These are phyloP conservation scores for Thrips palmi DNA, from an alignment of 1,140 invertebrate genomes.

Conservation along the genomic window DNA sequence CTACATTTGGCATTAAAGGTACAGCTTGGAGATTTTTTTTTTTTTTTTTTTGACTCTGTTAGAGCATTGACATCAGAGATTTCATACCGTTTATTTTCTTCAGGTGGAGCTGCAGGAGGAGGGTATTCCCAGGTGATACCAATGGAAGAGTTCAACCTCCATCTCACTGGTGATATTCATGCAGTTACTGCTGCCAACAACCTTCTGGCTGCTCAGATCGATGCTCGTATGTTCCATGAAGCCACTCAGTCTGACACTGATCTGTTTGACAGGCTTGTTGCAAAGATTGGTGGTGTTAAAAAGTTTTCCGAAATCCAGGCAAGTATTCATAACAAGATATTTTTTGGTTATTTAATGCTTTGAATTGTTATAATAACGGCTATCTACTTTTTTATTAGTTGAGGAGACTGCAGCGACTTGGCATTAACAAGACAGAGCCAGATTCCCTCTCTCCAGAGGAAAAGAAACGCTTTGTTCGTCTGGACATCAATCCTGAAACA, in stretches of 20 bases:
- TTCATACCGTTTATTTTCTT: slow-evolving; percentile 4
- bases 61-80: not conserved
- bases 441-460: slow-evolving; percentile 62
- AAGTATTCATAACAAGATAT: too few species aligned
- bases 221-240: slow-evolving; percentile 94
- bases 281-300: slow-evolving; percentile 48
- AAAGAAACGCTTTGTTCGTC: slow-evolving; percentile 55
- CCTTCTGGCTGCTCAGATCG: slow-evolving; percentile 82
- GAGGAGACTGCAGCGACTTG: slow-evolving; percentile 56
- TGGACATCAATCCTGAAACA: slow-evolving; percentile 80
- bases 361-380: slow-evolving; percentile 8
- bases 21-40: slow-evolving; percentile 7
- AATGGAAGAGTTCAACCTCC: slow-evolving; percentile 99
- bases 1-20: slow-evolving; percentile 97
- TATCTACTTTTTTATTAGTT: slow-evolving; percentile 57
- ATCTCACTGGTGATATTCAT: slow-evolving; percentile 97
- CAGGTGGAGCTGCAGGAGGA: slow-evolving; percentile 82
- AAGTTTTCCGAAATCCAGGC: too few species aligned
- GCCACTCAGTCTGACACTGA: slow-evolving; percentile 69
- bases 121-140: slow-evolving; percentile 93
- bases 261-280: slow-evolving; percentile 77
- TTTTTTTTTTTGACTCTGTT: not conserved
- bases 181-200: slow-evolving; percentile 97
- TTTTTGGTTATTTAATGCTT: too few species aligned
- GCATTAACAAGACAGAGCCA: slow-evolving; percentile 79